These are phyloP conservation scores for Eueides isabella DNA, from an alignment of 1,140 invertebrate species.

Conservation along the genomic window DNA sequence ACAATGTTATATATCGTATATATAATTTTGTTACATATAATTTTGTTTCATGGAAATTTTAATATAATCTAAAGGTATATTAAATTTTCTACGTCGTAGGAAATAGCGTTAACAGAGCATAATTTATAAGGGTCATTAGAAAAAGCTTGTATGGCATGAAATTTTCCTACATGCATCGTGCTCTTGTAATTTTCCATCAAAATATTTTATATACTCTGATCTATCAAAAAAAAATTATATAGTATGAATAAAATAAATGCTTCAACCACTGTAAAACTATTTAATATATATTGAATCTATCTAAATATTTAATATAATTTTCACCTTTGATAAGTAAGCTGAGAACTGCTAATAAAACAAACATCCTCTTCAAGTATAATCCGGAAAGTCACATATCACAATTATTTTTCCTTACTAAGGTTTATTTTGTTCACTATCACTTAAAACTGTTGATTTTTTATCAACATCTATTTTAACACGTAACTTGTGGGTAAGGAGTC, in stretches of 20 bases:
- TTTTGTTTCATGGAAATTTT: background rate
- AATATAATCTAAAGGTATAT: background rate
- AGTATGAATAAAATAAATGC: background rate
- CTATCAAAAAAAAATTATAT: no score
- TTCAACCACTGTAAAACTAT: no score
- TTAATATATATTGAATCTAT: background rate
- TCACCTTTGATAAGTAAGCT: constrained; percentile 66
- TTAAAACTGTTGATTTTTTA: constrained; percentile 17
- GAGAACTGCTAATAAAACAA: constrained; percentile 60
- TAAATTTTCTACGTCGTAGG: background rate
- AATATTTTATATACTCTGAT: background rate
- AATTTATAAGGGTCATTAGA: background rate
- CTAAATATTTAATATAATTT: constrained; percentile 4
- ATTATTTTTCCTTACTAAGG: constrained; percentile 33
- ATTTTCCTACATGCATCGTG: constrained; percentile 9
- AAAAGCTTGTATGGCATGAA: constrained; percentile 6
- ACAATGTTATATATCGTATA: no score
- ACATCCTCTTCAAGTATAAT: constrained; percentile 64
- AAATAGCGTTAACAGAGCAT: constrained; percentile 10
- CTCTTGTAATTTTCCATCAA: background rate
- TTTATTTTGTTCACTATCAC: constrained; percentile 28
- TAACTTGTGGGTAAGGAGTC: constrained; percentile 23
- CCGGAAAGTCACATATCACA: constrained; percentile 65
- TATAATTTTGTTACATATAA: background rate
- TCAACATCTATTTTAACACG: constrained; percentile 25